Base-by-base conservation (phyloP, 2,797 vertebrate species). In the Gymnothorax reevesii region DNA sequence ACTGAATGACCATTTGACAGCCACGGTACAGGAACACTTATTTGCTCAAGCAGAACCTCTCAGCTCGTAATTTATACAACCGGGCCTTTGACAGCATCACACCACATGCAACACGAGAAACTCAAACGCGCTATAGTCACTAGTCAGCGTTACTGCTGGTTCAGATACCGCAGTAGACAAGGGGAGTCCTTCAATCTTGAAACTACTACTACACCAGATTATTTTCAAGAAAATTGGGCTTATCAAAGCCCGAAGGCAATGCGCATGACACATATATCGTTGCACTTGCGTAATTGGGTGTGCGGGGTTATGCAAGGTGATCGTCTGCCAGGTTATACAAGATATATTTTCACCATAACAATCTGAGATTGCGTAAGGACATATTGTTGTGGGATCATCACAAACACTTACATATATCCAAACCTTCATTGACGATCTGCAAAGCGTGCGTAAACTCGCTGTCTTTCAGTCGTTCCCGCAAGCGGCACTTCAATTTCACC, bases 361-460 rank as follows among this genome's bases (percentile, higher is more conserved):
- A 64, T 42, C 55, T 25, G 3, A 22, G 69, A 49, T 84, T 90
- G 64, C 25, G 55, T 87, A 87, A 87, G 42, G 15, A 52, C 42
- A 84, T 17, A 12, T 33, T 27, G 22, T n/a, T 49, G 22, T 22
- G 20, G 22, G 52, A 17, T 52, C 59, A 86, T 42, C 17, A 42
- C 8, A 80, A 57, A 60, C 25, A 5, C 96, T 96, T 94, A 98
- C 97, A 97, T 88, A 92, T 86, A 42, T 93, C 90, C n/a, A 97
- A 87, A 64, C 94, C 96, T 83, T 95, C 95, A 62, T 95, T 92
- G 0, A 93, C 93, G 84, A 95, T 88, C 91, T 93, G 93, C 80
- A 97, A 93, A 9, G 97, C 97, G 33, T 95, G 95, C 0, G 90
- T 20, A 91, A 96, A 96, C n/a, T 96, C 93, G 27, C 87, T 52